Evolutionary conservation across 2,113 vertebrate species (phyloP), one percentile per base, ranked within the genome.

Genomic region (Ctenodactylus gundi): DNA sequence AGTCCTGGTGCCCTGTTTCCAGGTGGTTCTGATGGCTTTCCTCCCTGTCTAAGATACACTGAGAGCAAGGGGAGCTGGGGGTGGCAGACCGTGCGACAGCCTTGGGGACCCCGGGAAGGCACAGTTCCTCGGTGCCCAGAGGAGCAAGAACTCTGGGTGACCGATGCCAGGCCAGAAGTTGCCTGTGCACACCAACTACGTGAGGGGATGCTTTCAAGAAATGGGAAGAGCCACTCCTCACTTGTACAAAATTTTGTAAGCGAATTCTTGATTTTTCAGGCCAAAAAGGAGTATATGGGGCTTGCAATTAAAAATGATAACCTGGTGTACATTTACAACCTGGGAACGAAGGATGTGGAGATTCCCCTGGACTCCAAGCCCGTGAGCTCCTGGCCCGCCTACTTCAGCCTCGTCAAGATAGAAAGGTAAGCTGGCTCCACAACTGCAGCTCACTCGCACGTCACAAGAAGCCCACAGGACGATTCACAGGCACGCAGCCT

Each of bases 221-320:
- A 95, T 36, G 14, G 91, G 88, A 88, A 55, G 17, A 34, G 36
- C 6, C 44, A 4, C 58, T 58, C 34, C 41, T 91, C 34, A 86
- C 49, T 44, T 53, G 17, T 67, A 17, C 34, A 78, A 44, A 97
- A 86, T 78, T 68, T 85, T 51, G 51, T 83, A 76, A 87, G 13
- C 81, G 44, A 72, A n/a, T 83, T 93, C 64, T 95, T 96, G 73
- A 51, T 94, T 31, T 98, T 98, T 85, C 96, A 99, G 99, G 99
- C 98, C 72, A 98, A 93, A 96, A 99, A 99, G 97, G 99, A 99
- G 94, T 99, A 99, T 97, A 98, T 99, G 97, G 99, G 99, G 8
- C 98, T 99, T 92, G 99, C 99, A 76, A 99, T 99, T 96, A 99
- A 99, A 98, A 99, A 99, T 82, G 99, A 99, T 97, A 99, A 99